Evolutionary conservation across 2,888 invertebrate species (phyloP).

Genomic region (Nomada ruficornis): DNA sequence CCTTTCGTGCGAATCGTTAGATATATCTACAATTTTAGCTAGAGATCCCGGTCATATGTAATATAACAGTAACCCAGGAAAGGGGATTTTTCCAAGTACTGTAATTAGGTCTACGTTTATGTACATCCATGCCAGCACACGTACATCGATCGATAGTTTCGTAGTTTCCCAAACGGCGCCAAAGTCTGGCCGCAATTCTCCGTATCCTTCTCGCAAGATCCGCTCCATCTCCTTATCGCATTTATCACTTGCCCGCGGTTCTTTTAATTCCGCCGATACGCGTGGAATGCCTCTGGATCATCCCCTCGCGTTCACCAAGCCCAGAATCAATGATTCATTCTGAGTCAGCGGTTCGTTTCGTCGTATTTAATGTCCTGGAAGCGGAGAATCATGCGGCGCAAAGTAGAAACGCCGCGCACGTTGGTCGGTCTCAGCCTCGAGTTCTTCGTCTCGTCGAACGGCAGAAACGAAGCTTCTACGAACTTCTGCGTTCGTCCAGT

Average conservation of each 20-base stretch:
- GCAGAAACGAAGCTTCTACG: neutral
- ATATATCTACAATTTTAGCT: too few relatives aligned
- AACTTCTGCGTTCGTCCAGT: neutral
- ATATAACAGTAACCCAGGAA: too few relatives aligned
- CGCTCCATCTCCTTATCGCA: neutral
- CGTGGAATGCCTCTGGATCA: constrained; percentile 4
- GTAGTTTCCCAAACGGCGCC: too few relatives aligned
- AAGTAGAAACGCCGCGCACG: constrained; percentile 15
- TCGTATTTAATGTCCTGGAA: constrained; percentile 51
- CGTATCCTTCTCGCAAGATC: neutral
- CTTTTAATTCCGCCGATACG: neutral
- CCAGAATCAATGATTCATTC: constrained; percentile 29
- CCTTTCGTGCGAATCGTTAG: too few relatives aligned
- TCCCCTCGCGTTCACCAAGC: constrained; percentile 9
- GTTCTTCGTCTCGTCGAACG: neutral
- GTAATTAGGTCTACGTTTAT: too few relatives aligned
- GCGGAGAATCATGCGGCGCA: constrained; percentile 26
- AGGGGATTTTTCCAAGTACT: too few relatives aligned
- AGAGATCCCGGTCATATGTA: too few relatives aligned
- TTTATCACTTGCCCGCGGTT: neutral
- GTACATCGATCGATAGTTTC: too few relatives aligned
- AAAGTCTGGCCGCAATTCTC: neutral
- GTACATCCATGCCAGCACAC: too few relatives aligned
- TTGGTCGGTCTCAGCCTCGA: constrained; percentile 16
- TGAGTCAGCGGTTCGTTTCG: constrained; percentile 53